Conservation (phyloP, 2,113 vertebrate species). For the Trinectes maculatus region DNA sequence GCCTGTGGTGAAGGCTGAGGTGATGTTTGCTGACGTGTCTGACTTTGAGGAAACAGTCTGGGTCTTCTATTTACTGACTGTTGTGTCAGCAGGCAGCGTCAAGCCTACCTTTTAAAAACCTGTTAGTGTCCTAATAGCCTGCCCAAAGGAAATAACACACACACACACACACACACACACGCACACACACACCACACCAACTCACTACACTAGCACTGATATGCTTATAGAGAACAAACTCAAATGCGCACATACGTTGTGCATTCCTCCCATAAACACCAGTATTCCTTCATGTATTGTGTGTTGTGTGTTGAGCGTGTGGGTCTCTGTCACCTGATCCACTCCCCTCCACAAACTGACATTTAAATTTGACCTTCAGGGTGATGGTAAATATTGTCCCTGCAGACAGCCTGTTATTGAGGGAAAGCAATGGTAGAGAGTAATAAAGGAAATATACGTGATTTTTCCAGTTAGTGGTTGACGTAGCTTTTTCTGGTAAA, state of each 20-base stretch:
- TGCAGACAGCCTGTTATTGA: neutral
- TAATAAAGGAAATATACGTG: neutral
- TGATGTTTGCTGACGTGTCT: slow-evolving; percentile 45
- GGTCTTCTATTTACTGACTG: slow-evolving; percentile 62
- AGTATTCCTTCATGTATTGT: neutral
- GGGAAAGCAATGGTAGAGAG: neutral
- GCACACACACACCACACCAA: slow-evolving; percentile 12
- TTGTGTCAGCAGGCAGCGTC: slow-evolving; percentile 74
- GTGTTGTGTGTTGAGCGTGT: neutral
- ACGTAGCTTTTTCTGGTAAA: slow-evolving; percentile 18
- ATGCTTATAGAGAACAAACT: slow-evolving; percentile 10
- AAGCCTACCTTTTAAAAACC: slow-evolving; percentile 76
- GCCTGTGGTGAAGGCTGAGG: slow-evolving; percentile 11
- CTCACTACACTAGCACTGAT: neutral
- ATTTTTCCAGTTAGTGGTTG: slow-evolving; percentile 1
- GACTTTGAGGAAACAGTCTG: slow-evolving; percentile 43
- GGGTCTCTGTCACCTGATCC: slow-evolving; percentile 14
- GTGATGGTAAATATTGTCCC: neutral
- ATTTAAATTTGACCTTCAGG: slow-evolving; percentile 36
- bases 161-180: slow-evolving; percentile 21
- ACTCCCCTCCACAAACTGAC: slow-evolving; percentile 15
- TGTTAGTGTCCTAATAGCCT: slow-evolving; percentile 75
- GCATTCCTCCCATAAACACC: neutral
- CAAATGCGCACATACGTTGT: slow-evolving; percentile 5
- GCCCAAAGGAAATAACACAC: slow-evolving; percentile 11